phyloP scores from a whole-genome alignment of 92 coral and sea anemone genomes.

The Plumapathes pennacea region DNA sequence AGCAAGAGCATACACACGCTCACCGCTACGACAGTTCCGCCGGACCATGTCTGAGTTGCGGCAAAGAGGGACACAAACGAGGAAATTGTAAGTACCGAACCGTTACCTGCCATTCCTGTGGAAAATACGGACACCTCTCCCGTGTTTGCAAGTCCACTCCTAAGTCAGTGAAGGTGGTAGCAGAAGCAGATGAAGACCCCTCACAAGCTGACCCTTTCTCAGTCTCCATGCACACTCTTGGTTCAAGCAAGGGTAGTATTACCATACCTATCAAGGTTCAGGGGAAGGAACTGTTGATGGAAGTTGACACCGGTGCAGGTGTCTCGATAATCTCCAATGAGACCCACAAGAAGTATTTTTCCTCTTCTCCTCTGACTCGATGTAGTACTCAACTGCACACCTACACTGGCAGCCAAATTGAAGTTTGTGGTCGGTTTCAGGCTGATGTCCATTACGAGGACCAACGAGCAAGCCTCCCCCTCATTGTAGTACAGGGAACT shows the following conservation, averaged over 20 bases:
- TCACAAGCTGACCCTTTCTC: too few relatives aligned
- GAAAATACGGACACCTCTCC: conserved; percentile 7
- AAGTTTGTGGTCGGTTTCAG: conserved; percentile 16
- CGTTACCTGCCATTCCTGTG: conserved; percentile 17
- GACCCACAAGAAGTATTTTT: conserved; percentile 14
- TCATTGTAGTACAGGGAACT: conserved; percentile 6
- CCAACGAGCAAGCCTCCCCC: conserved; percentile 14
- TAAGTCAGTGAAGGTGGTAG: background rate
- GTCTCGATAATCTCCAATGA: conserved; percentile 25
- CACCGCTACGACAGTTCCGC: too few relatives aligned
- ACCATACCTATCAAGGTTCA: conserved; percentile 17
- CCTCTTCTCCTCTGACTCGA: conserved; percentile 7
- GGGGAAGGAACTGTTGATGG: conserved; percentile 13
- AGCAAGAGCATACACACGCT: too few relatives aligned
- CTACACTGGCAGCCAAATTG: conserved; percentile 19
- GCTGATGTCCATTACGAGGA: background rate
- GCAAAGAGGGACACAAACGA: conserved; percentile 12
- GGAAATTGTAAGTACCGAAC: conserved; percentile 2
- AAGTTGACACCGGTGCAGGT: conserved; percentile 40
- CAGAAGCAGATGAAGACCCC: too few relatives aligned
- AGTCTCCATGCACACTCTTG: background rate
- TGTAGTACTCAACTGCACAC: conserved; percentile 20
- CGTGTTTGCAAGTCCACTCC: conserved; percentile 3
- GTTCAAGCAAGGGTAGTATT: conserved; percentile 10
- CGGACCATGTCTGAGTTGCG: conserved; percentile 7